phyloP scores from a whole-genome alignment of 2,888 invertebrate genomes.

The Timandra comae region DNA sequence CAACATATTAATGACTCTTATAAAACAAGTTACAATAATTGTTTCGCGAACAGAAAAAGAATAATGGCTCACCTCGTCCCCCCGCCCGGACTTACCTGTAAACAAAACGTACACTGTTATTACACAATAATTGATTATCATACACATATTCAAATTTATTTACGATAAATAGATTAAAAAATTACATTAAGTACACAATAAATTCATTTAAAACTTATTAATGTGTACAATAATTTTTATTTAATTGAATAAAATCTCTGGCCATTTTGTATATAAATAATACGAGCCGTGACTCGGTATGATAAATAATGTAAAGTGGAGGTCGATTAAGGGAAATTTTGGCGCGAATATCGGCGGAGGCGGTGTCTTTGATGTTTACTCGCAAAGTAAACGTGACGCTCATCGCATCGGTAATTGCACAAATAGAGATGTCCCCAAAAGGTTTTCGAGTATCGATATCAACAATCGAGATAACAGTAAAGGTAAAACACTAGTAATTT shows the following conservation, averaged over 20 bases:
- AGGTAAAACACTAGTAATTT: too few species aligned
- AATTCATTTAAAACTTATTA: not conserved
- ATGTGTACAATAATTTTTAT: not conserved
- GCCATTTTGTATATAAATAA: constrained; percentile 18
- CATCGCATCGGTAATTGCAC: constrained; percentile 43
- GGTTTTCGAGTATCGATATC: constrained; percentile 13
- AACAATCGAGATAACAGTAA: too few species aligned
- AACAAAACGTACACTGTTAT: constrained; percentile 28
- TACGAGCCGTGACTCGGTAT: constrained; percentile 14
- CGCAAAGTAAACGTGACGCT: constrained; percentile 63
- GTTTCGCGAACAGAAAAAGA: constrained; percentile 30
- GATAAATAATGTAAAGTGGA: constrained; percentile 27
- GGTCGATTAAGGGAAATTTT: constrained; percentile 49
- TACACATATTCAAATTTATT: not conserved
- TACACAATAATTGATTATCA: constrained; percentile 1
- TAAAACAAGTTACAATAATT: constrained; percentile 49
- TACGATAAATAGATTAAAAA: too few species aligned
- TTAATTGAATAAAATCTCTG: constrained; percentile 15
- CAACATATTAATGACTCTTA: constrained; percentile 57
- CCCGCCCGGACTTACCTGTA: constrained; percentile 35
- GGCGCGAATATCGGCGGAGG: constrained; percentile 42
- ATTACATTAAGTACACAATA: too few species aligned
- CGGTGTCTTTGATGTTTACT: constrained; percentile 53
- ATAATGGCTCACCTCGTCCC: constrained; percentile 26
- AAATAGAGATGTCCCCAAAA: constrained; percentile 29